Conservation (phyloP, 2,888 invertebrate genomes). For the Trachelus stipa region DNA sequence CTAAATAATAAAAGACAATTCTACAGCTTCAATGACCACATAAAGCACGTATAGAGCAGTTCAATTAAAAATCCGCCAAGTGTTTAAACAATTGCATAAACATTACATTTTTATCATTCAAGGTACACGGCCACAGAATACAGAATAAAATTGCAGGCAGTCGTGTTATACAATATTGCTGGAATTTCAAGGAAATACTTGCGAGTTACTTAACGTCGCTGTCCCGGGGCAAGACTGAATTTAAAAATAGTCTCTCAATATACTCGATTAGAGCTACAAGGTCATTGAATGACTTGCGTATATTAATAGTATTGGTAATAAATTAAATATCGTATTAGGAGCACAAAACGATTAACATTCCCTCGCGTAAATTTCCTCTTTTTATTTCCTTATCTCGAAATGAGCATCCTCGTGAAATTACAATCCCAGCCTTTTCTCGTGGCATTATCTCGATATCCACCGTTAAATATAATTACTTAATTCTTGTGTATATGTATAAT, state of each 20-base stretch:
- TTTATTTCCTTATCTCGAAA: conserved; percentile 29
- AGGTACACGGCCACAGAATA: not conserved
- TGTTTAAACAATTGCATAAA: not conserved
- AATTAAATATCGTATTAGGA: not conserved
- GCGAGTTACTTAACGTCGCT: not conserved
- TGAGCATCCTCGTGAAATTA: conserved; percentile 41
- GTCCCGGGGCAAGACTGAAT: not conserved
- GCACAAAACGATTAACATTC: not conserved
- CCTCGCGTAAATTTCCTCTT: conserved; percentile 28
- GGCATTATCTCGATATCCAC: conserved; percentile 37
- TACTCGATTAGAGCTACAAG: not conserved
- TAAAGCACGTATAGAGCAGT: not conserved
- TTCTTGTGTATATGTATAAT: conserved; percentile 53
- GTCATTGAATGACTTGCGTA: not conserved
- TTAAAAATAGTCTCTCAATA: not conserved
- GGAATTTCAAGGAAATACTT: not conserved
- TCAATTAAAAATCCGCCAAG: not conserved
- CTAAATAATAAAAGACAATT: not conserved
- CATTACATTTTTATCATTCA: not conserved
- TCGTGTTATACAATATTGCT: not conserved
- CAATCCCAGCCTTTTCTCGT: conserved; percentile 37
- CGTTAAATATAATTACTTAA: conserved; percentile 33
- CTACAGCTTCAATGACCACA: not conserved
- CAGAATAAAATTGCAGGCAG: not conserved
- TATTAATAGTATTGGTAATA: not conserved